Base-by-base conservation (phyloP, 2,797 vertebrate species). In the Pygocentrus nattereri region DNA sequence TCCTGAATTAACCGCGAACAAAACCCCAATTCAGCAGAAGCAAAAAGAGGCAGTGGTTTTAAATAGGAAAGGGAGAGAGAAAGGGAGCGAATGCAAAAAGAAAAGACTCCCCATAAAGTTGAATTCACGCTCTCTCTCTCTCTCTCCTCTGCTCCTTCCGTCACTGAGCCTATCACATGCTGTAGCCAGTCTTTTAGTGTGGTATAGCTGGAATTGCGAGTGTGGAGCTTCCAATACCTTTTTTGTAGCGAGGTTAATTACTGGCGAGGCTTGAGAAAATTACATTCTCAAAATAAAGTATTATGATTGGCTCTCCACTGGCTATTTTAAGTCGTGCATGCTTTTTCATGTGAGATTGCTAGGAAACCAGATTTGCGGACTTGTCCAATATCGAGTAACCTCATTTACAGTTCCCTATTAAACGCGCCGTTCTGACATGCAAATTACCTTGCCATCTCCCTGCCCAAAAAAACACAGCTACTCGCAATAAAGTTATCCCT, bases 161-260 rank as follows among this genome's bases (percentile, higher is more conserved):
- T 83, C 86, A 87, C 91, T 89, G 84, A 86, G 82, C 90, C 91
- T 91, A 93, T 94, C 92, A 91, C 87, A 92, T 10, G 2, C 69
- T 27, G 27, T 91, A 89, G 90, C 88, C 62, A 19, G 87, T 88
- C 92, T 92, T 94, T 93, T 94, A 92, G 94, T 91, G 92, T 92
- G 91, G 91, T 88, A 83, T 59, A 84, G 88, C 90, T 93, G 92
- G 91, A 89, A 94, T 93, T 93, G 93, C 90, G 90, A 93, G 92
- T 91, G 91, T 87, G 87, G 86, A 69, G 89, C 91, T 91, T 94
- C 92, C 93, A 93, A 92, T 95, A 93, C 92, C 90, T 90, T 91
- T 92, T 88, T 92, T 94, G 93, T 94, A 90, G 90, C 85, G 89
- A 94, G 95, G 95, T 95, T 95, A 95, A 95, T 95, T 95, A 95